Evolutionary conservation across 2,113 vertebrate species (phyloP), one percentile per base, ranked within the genome.

Genomic region (Carollia perspicillata): DNA sequence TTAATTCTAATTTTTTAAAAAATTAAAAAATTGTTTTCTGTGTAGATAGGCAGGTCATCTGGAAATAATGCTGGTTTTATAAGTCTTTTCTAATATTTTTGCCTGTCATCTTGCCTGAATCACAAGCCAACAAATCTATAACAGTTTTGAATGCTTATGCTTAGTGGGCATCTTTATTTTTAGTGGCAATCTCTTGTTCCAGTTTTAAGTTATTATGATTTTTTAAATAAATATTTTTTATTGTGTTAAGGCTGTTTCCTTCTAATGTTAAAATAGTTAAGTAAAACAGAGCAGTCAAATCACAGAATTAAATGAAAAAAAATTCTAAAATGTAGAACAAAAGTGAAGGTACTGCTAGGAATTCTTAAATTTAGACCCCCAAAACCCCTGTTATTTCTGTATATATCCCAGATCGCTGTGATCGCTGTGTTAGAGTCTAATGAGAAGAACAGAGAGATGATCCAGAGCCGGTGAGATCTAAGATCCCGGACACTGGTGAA

Each of bases 251-350:
- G 4, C 30, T 77, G 3, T 81, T 86, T 87, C 65, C 20, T 30
- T 84, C 55, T 85, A 44, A 84, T 3, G 33, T 44, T 74, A n/a
- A 74, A 89, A 84, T 84, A 94, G 53, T 79, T 58, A 71, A 42
- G 35, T 87, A 44, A 91, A 90, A 40, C 44, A 71, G 30, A 79
- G 14, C 44, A 49, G 5, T 92, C 51, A 83, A 65, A 78, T 72
- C 68, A 87, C 51, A 60, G 22, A 78, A 78, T 93, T 92, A 87
- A 87, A 28, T 87, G 53, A 83, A 86, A 92, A 92, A 30, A 16
- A 80, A 33, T 84, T 78, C 26, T 84, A 65, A 94, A 95, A 81
- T 69, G 11, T 66, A 49, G 49, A 90, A 44, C 22, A 79, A 66
- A 75, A 95, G 81, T 92, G 40, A 18, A 47, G 6, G 4, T n/a